Conservation (phyloP, 2,888 invertebrate species). For the Tromatobia lineatoria region DNA sequence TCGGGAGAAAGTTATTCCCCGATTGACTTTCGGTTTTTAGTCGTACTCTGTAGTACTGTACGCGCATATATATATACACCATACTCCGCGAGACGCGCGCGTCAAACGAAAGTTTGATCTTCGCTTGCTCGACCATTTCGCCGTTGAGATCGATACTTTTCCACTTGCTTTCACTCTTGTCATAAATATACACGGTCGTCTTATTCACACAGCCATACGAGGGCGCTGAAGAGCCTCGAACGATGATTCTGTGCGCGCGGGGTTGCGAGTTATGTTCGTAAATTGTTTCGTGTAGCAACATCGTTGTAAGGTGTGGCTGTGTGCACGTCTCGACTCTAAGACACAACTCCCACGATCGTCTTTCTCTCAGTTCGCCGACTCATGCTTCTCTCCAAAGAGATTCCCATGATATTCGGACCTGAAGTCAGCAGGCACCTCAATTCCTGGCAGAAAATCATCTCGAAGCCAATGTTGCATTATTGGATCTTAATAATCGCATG, state of each 20-base stretch:
- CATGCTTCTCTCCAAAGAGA: neutral
- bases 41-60: conserved; percentile 45
- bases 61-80: conserved; percentile 10
- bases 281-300: conserved; percentile 56
- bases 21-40: conserved; percentile 74
- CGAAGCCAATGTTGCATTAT: conserved; percentile 8
- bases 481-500: conserved; percentile 25
- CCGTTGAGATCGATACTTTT: conserved; percentile 57
- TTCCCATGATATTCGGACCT: neutral
- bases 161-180: conserved; percentile 62
- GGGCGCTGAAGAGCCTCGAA: conserved; percentile 37
- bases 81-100: conserved; percentile 36
- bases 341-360: conserved; percentile 59
- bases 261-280: conserved; percentile 47
- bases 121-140: conserved; percentile 53
- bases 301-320: conserved; percentile 54
- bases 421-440: conserved; percentile 2
- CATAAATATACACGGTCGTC: conserved; percentile 33
- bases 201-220: conserved; percentile 8
- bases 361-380: conserved; percentile 17
- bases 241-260: conserved; percentile 18
- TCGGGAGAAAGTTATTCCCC: conserved; percentile 76
- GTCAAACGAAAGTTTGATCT: conserved; percentile 68
- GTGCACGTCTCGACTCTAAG: conserved; percentile 23
- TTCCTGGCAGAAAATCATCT: conserved; percentile 24